Conservation (phyloP, 2,888 invertebrate species). For the Drosophila putrida region DNA sequence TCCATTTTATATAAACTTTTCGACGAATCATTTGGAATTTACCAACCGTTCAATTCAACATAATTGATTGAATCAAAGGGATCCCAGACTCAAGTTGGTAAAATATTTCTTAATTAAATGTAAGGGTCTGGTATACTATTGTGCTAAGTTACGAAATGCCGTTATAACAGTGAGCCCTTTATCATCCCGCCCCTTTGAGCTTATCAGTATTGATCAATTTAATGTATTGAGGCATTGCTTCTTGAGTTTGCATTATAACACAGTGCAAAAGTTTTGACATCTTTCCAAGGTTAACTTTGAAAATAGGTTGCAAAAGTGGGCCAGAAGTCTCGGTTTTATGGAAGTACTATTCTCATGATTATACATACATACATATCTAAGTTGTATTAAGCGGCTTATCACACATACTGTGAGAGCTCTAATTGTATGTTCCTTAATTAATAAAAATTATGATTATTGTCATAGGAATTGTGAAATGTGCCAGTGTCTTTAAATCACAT, state of each 20-base stretch:
- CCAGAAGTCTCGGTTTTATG: neutral
- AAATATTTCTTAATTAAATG: constrained; percentile 7
- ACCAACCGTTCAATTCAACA: constrained; percentile 4
- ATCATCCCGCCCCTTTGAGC: neutral
- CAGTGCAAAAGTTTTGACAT: neutral
- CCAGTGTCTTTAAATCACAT: constrained; percentile 31
- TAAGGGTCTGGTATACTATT: neutral
- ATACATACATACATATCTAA: too few relatives aligned
- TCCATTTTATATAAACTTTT: neutral
- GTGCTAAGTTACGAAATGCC: neutral
- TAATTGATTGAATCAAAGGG: constrained; percentile 5
- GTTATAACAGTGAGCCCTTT: neutral
- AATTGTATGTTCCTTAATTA: constrained; percentile 35
- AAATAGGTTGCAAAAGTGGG: neutral
- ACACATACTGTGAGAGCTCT: neutral
- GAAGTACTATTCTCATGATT: neutral
- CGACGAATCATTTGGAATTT: neutral
- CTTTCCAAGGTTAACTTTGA: neutral
- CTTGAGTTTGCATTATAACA: neutral
- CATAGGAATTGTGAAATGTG: constrained; percentile 22
- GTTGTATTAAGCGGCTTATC: constrained; percentile 24
- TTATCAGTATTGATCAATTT: constrained; percentile 13
- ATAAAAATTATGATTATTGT: constrained; percentile 71
- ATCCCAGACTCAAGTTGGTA: constrained; percentile 3
- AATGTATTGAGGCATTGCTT: neutral